phyloP scores from a whole-genome alignment of 2,113 vertebrate genomes.

The Xyliphius kryptos region DNA sequence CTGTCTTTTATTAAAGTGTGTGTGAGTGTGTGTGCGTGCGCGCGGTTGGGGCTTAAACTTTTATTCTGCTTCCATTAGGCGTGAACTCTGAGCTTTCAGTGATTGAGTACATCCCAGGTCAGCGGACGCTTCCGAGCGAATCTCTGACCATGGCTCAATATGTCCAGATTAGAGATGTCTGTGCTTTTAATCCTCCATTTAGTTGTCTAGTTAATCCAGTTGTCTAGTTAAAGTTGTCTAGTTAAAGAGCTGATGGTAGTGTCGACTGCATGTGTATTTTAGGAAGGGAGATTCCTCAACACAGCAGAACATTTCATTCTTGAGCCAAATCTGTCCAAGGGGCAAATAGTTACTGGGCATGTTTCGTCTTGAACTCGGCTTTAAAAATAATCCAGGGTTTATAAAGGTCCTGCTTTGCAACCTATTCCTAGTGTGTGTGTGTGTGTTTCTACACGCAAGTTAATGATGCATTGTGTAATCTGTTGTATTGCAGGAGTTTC shows the following conservation, averaged over 20 bases:
- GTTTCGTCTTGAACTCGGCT: conserved; percentile 2
- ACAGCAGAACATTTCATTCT: background rate
- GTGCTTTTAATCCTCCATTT: conserved; percentile 10
- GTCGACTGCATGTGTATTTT: background rate
- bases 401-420: too few relatives aligned
- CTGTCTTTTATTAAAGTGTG: too few relatives aligned
- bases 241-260: background rate
- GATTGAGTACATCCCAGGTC: background rate
- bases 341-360: background rate
- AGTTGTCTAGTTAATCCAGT: background rate
- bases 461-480: background rate
- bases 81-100: too few relatives aligned
- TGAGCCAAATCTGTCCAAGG: background rate
- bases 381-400: conserved; percentile 2
- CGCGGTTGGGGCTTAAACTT: too few relatives aligned
- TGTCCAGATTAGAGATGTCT: conserved; percentile 11
- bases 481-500: background rate
- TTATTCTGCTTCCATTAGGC: too few relatives aligned
- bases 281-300: conserved; percentile 3
- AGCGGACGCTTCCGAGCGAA: background rate
- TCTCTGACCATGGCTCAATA: background rate
- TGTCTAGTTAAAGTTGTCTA: too few relatives aligned
- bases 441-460: too few relatives aligned
- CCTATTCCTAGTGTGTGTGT: too few relatives aligned
- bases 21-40: too few relatives aligned